Conservation (phyloP, 2,113 vertebrate genomes). For the Miniopterus natalensis region DNA sequence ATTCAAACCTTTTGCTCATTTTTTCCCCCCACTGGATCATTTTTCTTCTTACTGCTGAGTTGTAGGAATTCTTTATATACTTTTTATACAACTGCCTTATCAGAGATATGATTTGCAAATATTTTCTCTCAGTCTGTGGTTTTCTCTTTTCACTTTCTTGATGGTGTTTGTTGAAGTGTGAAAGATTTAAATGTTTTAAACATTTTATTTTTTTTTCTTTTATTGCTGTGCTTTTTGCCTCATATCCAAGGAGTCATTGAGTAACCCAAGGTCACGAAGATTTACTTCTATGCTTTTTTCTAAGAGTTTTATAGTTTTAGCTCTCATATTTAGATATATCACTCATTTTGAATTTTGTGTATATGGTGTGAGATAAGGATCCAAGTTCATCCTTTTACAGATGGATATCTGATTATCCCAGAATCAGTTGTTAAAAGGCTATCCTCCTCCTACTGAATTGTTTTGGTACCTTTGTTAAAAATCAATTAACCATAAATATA, state of each 20-base stretch:
- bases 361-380: background rate
- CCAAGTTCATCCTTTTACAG: background rate
- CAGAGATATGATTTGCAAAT: background rate
- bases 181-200: background rate
- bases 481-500: background rate
- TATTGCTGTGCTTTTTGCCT: background rate
- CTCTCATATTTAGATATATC: background rate
- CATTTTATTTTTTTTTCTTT: constrained; percentile 25
- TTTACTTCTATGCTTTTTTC: no score
- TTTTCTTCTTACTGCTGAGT: background rate
- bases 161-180: background rate
- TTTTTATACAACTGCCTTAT: background rate
- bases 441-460: background rate
- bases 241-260: background rate
- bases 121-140: background rate
- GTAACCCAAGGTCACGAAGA: no score
- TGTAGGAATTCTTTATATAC: no score
- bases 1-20: background rate
- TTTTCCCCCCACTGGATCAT: background rate
- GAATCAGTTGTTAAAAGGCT: background rate
- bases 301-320: no score
- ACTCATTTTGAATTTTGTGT: constrained; percentile 29
- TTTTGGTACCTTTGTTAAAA: background rate
- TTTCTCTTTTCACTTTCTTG: constrained; percentile 37
- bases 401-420: background rate